A percentile compares a stretch with the other conserved stretches of the same genome.
Conservation (phyloP, 2,113 vertebrate species). For the Actinemys pallida region DNA sequence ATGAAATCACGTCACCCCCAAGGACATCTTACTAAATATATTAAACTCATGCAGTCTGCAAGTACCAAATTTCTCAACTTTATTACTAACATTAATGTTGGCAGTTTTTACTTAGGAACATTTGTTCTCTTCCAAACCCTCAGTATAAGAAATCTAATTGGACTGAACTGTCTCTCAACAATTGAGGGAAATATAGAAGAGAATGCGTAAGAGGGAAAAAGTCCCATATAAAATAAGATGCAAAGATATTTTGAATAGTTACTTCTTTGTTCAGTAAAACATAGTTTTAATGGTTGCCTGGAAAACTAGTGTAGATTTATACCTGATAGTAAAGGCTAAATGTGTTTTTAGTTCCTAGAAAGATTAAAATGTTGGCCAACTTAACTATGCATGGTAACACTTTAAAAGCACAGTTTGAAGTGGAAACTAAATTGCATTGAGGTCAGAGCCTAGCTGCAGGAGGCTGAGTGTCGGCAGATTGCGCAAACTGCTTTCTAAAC, state of each 20-base stretch:
- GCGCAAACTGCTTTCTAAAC: not conserved
- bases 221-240: not conserved
- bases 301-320: not conserved
- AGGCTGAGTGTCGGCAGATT: not conserved
- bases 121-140: not conserved
- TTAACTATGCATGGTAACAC: not conserved
- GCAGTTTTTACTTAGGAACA: not conserved
- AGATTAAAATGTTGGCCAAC: not conserved
- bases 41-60: not conserved
- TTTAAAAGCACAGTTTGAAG: not conserved
- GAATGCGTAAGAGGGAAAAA: not conserved
- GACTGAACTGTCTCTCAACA: not conserved
- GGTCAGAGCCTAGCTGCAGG: not conserved
- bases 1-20: not conserved
- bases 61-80: not conserved
- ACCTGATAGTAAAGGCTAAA: not conserved
- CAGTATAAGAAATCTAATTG: not conserved
- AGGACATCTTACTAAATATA: fast-evolving
- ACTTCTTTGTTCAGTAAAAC: not conserved
- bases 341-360: not conserved
- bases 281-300: not conserved
- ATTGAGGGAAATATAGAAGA: not conserved
- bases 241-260: not conserved
- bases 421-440: not conserved
- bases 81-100: not conserved